phyloP scores from a whole-genome alignment of 2,113 vertebrate genomes.

The Lucifuga dentata region DNA sequence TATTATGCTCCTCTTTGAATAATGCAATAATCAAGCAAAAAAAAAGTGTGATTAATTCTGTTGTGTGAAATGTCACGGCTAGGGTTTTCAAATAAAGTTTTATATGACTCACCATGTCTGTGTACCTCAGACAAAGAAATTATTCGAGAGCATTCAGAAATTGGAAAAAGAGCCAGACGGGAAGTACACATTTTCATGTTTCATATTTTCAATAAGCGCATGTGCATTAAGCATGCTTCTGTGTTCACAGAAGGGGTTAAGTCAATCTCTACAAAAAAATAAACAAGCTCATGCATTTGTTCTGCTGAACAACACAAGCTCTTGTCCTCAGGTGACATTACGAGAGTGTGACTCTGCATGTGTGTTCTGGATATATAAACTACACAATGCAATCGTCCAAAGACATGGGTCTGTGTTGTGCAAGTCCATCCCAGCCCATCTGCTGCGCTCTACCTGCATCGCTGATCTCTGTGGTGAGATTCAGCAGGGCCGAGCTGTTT shows the following conservation, averaged over 20 bases:
- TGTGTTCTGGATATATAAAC: constrained; percentile 44
- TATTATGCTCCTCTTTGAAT: constrained; percentile 19
- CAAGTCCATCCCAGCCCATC: constrained; percentile 64
- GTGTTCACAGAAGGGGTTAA: constrained; percentile 14
- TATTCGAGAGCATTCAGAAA: background rate
- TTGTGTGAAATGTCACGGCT: background rate
- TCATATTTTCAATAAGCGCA: background rate
- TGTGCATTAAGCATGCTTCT: background rate
- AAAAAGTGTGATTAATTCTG: constrained; percentile 14
- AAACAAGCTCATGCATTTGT: constrained; percentile 26
- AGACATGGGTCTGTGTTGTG: constrained; percentile 47
- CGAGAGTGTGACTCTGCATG: constrained; percentile 20
- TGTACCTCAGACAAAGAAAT: background rate
- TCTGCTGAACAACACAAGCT: constrained; percentile 28
- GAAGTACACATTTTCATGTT: constrained; percentile 5
- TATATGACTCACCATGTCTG: background rate
- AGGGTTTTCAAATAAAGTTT: background rate
- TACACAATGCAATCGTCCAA: constrained; percentile 53
- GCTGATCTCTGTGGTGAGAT: constrained; percentile 45
- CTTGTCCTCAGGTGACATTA: constrained; percentile 47
- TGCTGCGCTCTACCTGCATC: constrained; percentile 56
- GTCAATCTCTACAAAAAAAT: constrained; percentile 10
- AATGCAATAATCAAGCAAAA: constrained; percentile 13
- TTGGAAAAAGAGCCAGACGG: background rate
- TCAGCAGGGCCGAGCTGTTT: constrained; percentile 36